These are phyloP conservation scores for Zaprionus nigranus DNA, from an alignment of 1,140 invertebrate species.

Conservation along the genomic window DNA sequence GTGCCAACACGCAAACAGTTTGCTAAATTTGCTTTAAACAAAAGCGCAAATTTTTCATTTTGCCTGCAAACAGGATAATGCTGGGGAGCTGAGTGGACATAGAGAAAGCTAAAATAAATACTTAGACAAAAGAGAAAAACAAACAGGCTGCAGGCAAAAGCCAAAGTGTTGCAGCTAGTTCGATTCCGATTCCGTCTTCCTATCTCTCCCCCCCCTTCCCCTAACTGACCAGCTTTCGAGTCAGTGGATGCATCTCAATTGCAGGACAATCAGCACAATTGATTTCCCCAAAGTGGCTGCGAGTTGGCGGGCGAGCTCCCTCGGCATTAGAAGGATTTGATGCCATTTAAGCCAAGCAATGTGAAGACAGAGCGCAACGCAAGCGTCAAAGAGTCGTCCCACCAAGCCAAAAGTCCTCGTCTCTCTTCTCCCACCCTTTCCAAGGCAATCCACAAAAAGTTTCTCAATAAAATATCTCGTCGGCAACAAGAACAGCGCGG, in stretches of 20 bases:
- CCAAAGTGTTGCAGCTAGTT: too few species aligned
- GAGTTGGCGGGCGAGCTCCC: slow-evolving; percentile 31
- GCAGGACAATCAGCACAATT: slow-evolving; percentile 83
- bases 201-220: too few species aligned
- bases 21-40: slow-evolving; percentile 44
- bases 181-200: neutral
- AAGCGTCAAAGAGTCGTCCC: slow-evolving; percentile 57
- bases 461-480: slow-evolving; percentile 83
- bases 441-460: slow-evolving; percentile 65
- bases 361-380: slow-evolving; percentile 69
- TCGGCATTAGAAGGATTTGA: slow-evolving; percentile 81
- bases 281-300: slow-evolving; percentile 80
- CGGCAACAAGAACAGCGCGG: slow-evolving; percentile 43
- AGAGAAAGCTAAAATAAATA: slow-evolving; percentile 66
- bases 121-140: slow-evolving; percentile 40
- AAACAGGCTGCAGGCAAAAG: slow-evolving; percentile 60
- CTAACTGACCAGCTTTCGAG: neutral
- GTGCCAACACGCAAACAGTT: slow-evolving; percentile 56
- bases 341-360: slow-evolving; percentile 83
- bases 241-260: slow-evolving; percentile 69
- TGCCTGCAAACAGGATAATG: slow-evolving; percentile 56
- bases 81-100: slow-evolving; percentile 31
- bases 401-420: slow-evolving; percentile 24
- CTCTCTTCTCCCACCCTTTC: neutral
- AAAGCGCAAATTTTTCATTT: slow-evolving; percentile 71